Base-by-base conservation (phyloP, 2,888 invertebrate species). In the Pachymerium ferrugineum region DNA sequence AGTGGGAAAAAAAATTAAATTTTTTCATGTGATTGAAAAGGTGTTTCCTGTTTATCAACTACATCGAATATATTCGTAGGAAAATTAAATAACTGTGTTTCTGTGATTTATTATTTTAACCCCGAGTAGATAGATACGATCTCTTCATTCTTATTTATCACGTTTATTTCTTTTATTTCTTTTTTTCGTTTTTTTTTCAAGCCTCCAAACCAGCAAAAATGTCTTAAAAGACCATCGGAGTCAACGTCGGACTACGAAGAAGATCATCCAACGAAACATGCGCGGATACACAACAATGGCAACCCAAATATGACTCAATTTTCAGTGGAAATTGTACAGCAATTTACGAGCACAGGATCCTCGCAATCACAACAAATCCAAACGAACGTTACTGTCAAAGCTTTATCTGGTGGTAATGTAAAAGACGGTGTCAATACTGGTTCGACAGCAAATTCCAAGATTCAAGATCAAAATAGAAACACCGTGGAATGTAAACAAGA, bases 281-380 rank as follows among this genome's bases (percentile, higher is more conserved):
- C 77, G 47, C 30, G 87, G 77, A 83, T 81, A 47, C 75, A 80
- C 74, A 78, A 71, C 78, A 72, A 42, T 72, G 70, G 28, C 47
- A 75, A 73, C 78, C 86, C 85, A 77, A 85, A 84, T 67, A 81
- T 84, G 80, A 88, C 89, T 76, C 93, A 93, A 83, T 93, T 94
- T 84, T 93, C 93, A 3, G 93, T 94, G 76, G 93, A 94, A 84
- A 94, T 94, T 79, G 94, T 94, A 25, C 94, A 94, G 82, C 94
- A 94, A 83, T 94, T 94, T 82, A 93, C 93, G 76, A 76, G 77
- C 33, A 73, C 76, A 54, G 92, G 91, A 73, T 92, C 92, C 69
- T 93, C 91, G 81, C 92, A 92, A 81, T 90, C 93, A 73, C 93
- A 93, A 81, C 93, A 93, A 84, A 94, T 94, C 90, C 80, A 80